Conservation (phyloP, 1,140 invertebrate genomes). For the Cydia amplana region DNA sequence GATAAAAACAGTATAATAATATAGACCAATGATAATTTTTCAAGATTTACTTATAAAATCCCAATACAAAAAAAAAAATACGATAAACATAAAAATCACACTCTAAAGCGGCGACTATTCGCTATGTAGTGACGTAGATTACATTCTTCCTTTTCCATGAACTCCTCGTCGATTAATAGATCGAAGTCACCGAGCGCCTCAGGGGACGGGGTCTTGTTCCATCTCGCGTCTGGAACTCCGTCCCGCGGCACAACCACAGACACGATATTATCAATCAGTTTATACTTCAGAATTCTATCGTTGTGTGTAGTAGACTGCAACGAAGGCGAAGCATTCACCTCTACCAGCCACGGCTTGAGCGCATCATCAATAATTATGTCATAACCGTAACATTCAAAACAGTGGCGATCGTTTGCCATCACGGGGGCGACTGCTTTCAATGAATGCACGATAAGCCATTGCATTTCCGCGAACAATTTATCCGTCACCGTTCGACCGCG, state of each 20-base stretch:
- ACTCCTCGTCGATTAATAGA: slow-evolving; percentile 91
- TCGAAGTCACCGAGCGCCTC: slow-evolving; percentile 94
- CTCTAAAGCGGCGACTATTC: neutral
- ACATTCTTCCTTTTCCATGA: slow-evolving; percentile 55
- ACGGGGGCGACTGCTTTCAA: slow-evolving; percentile 89
- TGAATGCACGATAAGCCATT: slow-evolving; percentile 93
- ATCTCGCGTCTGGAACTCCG: slow-evolving; percentile 93
- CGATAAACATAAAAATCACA: neutral
- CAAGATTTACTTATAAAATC: neutral
- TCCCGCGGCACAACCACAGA: slow-evolving; percentile 94
- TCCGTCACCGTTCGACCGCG: slow-evolving; percentile 92
- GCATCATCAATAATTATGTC: slow-evolving; percentile 93
- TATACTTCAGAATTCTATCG: slow-evolving; percentile 97
- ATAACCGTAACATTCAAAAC: slow-evolving; percentile 95
- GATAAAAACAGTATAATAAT: too few relatives aligned
- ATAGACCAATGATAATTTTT: neutral
- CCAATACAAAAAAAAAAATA: neutral
- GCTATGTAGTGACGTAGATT: slow-evolving; percentile 38
- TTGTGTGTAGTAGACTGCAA: slow-evolving; percentile 96
- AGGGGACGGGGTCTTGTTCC: slow-evolving; percentile 91
- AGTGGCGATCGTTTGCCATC: slow-evolving; percentile 88
- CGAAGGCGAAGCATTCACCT: slow-evolving; percentile 97
- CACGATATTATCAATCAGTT: slow-evolving; percentile 96
- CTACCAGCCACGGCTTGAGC: slow-evolving; percentile 93
- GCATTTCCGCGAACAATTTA: slow-evolving; percentile 89